Conservation (phyloP, 2,888 invertebrate genomes). For the Melipona beecheii region DNA sequence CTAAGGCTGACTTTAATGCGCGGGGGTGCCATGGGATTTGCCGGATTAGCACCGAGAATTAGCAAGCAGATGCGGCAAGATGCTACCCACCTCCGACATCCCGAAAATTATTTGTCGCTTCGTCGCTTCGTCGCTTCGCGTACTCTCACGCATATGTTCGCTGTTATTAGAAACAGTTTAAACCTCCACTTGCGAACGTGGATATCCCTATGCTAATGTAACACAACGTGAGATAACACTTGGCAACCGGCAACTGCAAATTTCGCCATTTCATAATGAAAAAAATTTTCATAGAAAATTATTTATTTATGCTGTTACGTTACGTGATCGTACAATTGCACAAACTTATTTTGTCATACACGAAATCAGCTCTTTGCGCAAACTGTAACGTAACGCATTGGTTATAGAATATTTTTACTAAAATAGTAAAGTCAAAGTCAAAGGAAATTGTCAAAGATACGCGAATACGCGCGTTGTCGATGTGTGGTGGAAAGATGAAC, state of each 20-base stretch:
- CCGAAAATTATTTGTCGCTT: conserved; percentile 72
- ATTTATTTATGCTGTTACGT: background rate
- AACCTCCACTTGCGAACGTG: conserved; percentile 12
- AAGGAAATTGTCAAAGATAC: no score
- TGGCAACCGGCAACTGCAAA: background rate
- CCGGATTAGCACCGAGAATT: conserved; percentile 79
- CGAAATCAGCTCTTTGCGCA: background rate
- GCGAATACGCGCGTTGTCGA: no score
- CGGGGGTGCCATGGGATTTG: conserved; percentile 77
- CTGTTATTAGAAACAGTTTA: conserved; percentile 59
- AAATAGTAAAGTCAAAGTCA: no score
- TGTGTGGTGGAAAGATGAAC: no score
- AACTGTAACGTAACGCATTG: no score
- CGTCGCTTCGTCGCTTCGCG: conserved; percentile 57
- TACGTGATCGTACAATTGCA: background rate
- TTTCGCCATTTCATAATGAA: background rate
- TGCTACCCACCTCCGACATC: conserved; percentile 69
- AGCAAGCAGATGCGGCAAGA: conserved; percentile 75
- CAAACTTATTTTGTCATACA: background rate
- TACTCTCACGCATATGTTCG: conserved; percentile 39
- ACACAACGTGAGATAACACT: conserved; percentile 1
- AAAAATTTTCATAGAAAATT: background rate
- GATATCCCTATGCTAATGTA: conserved; percentile 5
- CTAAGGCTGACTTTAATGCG: conserved; percentile 77
- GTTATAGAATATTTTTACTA: no score